A percentile compares a stretch with the other conserved stretches of the same genome.
phyloP scores from a whole-genome alignment of 64 coral and sea anemone genomes.

The Platygyra sinensis region DNA sequence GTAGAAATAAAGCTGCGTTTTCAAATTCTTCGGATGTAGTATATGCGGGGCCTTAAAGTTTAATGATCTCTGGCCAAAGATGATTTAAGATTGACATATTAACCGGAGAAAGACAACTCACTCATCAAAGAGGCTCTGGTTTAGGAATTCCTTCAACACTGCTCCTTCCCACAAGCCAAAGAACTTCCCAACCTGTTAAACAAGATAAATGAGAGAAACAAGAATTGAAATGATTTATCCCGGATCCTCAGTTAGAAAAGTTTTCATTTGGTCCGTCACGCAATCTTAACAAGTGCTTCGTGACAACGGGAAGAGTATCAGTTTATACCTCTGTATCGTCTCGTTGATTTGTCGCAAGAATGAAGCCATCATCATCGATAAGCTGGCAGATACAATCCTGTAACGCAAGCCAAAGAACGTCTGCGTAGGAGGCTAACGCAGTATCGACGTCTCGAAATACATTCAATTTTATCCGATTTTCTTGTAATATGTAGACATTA shows the following conservation, averaged over 20 bases:
- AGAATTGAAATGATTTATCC: neutral
- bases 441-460: too few species aligned
- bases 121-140: neutral
- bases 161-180: constrained; percentile 32
- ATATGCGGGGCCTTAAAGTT: too few species aligned
- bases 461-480: too few species aligned
- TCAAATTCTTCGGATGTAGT: too few species aligned
- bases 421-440: too few species aligned
- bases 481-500: too few species aligned
- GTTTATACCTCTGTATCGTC: neutral
- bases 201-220: neutral
- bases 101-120: neutral
- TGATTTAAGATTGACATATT: neutral
- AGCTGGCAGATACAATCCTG: neutral
- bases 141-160: constrained; percentile 24
- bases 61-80: neutral
- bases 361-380: constrained; percentile 29
- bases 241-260: neutral
- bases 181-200: constrained; percentile 37
- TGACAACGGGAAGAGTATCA: neutral
- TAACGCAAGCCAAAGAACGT: too few species aligned
- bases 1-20: too few species aligned
- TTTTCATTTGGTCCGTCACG: neutral
- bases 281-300: neutral
- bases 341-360: constrained; percentile 5